A percentile compares a stretch with the other conserved stretches of the same genome.
Conservation (phyloP, 2,113 vertebrate genomes). For the Corythornis madagascariensis region DNA sequence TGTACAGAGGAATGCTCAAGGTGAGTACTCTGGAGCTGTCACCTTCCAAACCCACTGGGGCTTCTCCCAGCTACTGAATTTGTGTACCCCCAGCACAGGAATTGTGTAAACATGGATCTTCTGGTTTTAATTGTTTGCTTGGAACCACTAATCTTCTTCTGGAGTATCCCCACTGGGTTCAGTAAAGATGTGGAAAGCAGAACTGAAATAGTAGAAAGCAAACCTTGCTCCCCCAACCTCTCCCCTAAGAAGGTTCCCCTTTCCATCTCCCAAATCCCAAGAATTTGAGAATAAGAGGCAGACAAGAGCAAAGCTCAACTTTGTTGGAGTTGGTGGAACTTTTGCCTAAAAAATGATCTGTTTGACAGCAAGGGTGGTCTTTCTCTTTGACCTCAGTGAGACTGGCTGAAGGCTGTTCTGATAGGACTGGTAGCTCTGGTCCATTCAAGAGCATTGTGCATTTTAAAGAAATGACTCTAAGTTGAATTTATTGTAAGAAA, state of each 20-base stretch:
- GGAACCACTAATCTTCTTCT: neutral
- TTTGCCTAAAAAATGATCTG: neutral
- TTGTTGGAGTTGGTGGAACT: neutral
- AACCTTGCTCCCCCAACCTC: neutral
- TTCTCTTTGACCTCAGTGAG: neutral
- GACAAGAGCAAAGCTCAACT: neutral
- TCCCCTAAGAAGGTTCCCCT: neutral
- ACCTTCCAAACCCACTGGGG: neutral
- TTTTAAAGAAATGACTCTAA: neutral
- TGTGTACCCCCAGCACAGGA: neutral
- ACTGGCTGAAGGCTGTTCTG: neutral
- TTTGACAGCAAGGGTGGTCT: neutral
- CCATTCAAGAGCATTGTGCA: neutral
- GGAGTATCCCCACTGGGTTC: neutral
- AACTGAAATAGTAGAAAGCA: neutral
- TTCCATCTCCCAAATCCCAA: neutral
- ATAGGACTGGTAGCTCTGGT: neutral
- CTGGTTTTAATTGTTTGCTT: neutral
- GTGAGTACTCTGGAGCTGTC: conserved; percentile 66
- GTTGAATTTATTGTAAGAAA: neutral
- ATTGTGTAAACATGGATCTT: neutral
- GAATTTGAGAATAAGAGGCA: neutral
- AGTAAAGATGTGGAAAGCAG: neutral
- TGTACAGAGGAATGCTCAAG: conserved; percentile 82
- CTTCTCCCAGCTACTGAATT: neutral